Percentiles rank a stretch among this genome's conserved stretches.
Evolutionary conservation across 2,888 invertebrate species (phyloP).

Genomic region (Acrobasis consociella): DNA sequence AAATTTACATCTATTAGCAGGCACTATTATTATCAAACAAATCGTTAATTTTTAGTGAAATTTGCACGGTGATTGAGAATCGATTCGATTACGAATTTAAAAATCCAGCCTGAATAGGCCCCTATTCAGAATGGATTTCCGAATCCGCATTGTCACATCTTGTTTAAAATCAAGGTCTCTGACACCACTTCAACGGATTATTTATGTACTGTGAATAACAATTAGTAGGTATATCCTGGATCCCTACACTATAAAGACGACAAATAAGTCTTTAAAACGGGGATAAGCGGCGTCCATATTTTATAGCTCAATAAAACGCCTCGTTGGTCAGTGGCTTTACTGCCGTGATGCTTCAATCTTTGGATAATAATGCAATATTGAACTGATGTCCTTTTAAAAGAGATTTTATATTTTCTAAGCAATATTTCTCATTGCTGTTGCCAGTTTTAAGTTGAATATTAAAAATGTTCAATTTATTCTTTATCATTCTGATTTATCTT

Average conservation of each 20-base stretch:
- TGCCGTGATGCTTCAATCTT: conserved; percentile 25
- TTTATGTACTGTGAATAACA: conserved; percentile 69
- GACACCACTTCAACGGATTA: conserved; percentile 54
- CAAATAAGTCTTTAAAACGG: conserved; percentile 55
- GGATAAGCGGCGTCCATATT: conserved; percentile 38
- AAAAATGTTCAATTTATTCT: too few relatives aligned
- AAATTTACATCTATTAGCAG: too few relatives aligned
- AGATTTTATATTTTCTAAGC: conserved; percentile 17
- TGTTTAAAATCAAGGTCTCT: conserved; percentile 72
- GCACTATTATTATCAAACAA: too few relatives aligned
- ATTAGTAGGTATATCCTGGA: conserved; percentile 51
- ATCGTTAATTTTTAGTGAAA: too few relatives aligned
- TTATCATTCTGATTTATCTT: too few relatives aligned
- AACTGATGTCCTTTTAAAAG: conserved; percentile 22
- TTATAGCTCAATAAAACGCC: conserved; percentile 27
- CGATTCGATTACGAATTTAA: too few relatives aligned
- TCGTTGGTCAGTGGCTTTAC: conserved; percentile 24
- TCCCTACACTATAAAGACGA: conserved; percentile 44
- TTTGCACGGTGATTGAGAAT: too few relatives aligned
- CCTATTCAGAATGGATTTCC: too few relatives aligned
- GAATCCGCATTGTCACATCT: conserved; percentile 55
- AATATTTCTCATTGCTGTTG: conserved; percentile 1
- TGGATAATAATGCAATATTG: conserved; percentile 22
- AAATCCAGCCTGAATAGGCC: conserved; percentile 47
- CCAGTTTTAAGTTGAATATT: not conserved